phyloP scores from a whole-genome alignment of 1,140 invertebrate genomes.

The Sycobia sp. region DNA sequence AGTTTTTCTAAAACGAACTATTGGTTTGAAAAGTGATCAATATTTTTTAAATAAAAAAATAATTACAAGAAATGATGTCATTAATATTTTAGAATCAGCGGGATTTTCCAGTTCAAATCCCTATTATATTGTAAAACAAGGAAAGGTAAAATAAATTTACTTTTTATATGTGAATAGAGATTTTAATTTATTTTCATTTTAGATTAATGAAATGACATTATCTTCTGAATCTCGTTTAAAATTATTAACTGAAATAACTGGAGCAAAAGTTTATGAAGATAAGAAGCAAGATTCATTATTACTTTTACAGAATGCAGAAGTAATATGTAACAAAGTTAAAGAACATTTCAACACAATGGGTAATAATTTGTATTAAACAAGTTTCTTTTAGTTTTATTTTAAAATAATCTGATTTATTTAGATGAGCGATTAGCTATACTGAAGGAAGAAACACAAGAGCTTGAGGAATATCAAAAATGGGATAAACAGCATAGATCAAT shows the following conservation, averaged over 20 bases:
- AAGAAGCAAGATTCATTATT: constrained; percentile 90
- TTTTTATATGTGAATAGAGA: too few relatives aligned
- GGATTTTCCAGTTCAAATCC: constrained; percentile 99
- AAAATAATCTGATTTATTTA: constrained; percentile 22
- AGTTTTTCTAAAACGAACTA: constrained; percentile 91
- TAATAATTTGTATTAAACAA: too few relatives aligned
- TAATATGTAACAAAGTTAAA: background rate
- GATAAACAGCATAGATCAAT: constrained; percentile 92
- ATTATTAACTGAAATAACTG: constrained; percentile 93
- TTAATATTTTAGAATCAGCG: constrained; percentile 97
- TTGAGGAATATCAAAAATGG: constrained; percentile 99
- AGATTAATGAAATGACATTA: constrained; percentile 99
- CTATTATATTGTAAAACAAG: constrained; percentile 99
- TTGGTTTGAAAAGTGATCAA: constrained; percentile 99
- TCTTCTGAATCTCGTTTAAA: constrained; percentile 97
- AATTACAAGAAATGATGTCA: constrained; percentile 94
- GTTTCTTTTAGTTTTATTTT: background rate
- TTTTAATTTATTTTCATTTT: too few relatives aligned
- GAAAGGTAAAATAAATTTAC: too few relatives aligned
- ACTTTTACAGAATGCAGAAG: background rate
- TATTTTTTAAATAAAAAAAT: constrained; percentile 99
- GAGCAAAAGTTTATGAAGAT: constrained; percentile 96
- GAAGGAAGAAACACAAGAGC: constrained; percentile 98
- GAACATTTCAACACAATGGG: constrained; percentile 81
- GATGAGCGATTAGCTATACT: constrained; percentile 94